Evolutionary conservation across 2,797 vertebrate species (phyloP), one percentile per base, ranked within the genome.

Genomic region (Tenualosa ilisha): DNA sequence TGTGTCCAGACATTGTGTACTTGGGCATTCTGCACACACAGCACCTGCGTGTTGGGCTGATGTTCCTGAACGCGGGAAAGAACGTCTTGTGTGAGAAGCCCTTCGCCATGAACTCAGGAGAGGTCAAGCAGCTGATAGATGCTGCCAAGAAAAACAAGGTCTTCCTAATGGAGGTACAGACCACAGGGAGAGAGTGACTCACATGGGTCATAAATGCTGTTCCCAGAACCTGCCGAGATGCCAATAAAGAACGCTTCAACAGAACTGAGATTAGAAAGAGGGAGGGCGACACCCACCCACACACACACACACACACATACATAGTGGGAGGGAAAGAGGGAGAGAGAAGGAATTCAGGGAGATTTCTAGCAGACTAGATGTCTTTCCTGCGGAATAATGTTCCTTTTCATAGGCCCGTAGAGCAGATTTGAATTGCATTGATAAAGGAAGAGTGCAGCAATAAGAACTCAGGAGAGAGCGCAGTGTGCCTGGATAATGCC

Each of bases 81-180:
- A 96, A 96, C 0, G 90, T 98, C 7, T 91, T 97, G 84, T 96
- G 97, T 84, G 97, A 98, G 93, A 98, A 97, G 82, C 97, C 97
- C 0, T 82, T 98, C 91, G 97, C 96, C 37, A 96, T 97, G 95
- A 97, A 96, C 68, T 85, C 91, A 3, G 91, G 65, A 0, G 95
- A 98, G 88, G 97, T 96, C 54, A 90, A 88, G 8, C 89, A 97
- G 87, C 95, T 98, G 86, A 90, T 94, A 37, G 86, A 88, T 0
- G 91, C 93, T 13, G 97, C 97, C 1, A 91, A 91, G 85, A 90
- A 37, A 2, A 94, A 94, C 0, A 17, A 95, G 0, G 91, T 96
- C 85, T 98, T 98, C 88, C 91, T 98, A 6, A 98, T 98, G 97
- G 97, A 98, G 96, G 97, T 97, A 91, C n/a, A 85, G 17, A 56